Evolutionary conservation across 2,888 invertebrate genomes (phyloP).

Genomic region (Anaspis maculata): DNA sequence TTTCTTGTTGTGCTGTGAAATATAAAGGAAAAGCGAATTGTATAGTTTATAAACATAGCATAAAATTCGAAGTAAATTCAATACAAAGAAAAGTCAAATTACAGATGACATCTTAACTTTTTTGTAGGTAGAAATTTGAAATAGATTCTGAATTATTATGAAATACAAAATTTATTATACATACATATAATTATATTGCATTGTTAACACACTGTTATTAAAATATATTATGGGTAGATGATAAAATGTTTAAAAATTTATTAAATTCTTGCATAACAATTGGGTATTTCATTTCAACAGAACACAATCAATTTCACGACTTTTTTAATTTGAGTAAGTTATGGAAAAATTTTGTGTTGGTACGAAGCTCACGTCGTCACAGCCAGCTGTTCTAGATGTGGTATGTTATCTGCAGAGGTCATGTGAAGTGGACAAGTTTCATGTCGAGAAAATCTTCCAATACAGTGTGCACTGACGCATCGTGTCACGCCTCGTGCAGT

Average conservation of each 20-base stretch:
- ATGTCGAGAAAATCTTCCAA: no score
- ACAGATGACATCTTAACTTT: conserved; percentile 24
- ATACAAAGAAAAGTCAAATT: conserved; percentile 20
- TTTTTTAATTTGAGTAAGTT: no score
- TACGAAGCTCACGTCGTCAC: no score
- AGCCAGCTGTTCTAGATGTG: no score
- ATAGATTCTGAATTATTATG: conserved; percentile 23
- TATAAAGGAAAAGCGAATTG: conserved; percentile 6
- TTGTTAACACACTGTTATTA: conserved; percentile 33
- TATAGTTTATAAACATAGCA: not conserved
- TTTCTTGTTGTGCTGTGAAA: conserved; percentile 17
- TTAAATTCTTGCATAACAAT: conserved; percentile 11
- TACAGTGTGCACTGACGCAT: no score
- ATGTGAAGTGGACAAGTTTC: no score
- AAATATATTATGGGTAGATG: conserved; percentile 27
- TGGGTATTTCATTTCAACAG: conserved; percentile 1
- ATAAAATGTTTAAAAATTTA: conserved; percentile 19
- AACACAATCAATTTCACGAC: no score
- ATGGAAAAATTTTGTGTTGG: no score
- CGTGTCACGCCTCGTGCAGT: no score
- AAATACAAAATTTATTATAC: conserved; percentile 25
- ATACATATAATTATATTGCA: conserved; percentile 28
- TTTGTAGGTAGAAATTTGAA: conserved; percentile 19
- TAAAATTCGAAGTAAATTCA: no score
- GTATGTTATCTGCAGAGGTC: no score